phyloP scores from a whole-genome alignment of 2,113 vertebrate species.

The Phyllostomus hastatus region DNA sequence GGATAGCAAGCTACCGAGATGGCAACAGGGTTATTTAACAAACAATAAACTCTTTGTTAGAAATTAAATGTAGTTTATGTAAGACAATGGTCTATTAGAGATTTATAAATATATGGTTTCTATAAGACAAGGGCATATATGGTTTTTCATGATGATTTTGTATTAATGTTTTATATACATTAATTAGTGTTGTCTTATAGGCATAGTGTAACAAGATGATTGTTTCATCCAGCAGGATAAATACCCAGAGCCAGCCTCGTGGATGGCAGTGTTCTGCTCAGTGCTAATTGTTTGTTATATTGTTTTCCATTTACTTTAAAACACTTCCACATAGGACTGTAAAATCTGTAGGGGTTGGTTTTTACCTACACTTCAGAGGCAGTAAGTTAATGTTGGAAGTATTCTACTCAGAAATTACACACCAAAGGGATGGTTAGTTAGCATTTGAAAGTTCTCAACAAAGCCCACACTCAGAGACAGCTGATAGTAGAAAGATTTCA shows the following conservation, averaged over 20 bases:
- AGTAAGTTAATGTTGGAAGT: slow-evolving; percentile 11
- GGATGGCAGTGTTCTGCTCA: not conserved
- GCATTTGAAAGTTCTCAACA: not conserved
- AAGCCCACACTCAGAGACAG: not conserved
- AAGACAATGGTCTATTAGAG: not conserved
- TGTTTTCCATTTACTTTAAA: not conserved
- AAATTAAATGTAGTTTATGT: not conserved
- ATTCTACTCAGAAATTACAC: not conserved
- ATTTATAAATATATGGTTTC: not conserved
- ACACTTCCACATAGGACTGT: not conserved
- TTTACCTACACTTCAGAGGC: not conserved
- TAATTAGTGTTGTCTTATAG: not conserved
- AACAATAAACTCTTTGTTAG: not conserved
- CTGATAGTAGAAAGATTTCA: not conserved
- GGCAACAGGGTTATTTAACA: not conserved
- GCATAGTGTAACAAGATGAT: not conserved
- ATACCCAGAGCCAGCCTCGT: not conserved
- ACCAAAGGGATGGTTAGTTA: not conserved
- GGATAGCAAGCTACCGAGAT: not conserved
- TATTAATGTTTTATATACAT: not conserved
- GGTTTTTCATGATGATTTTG: not conserved
- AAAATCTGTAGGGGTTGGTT: slow-evolving; percentile 5
- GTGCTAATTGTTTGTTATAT: not conserved
- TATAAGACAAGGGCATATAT: not conserved
- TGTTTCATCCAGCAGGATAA: not conserved